Evolutionary conservation across 2,113 vertebrate species (phyloP), one percentile per base, ranked within the genome.

Genomic region (Pungitius pungitius): DNA sequence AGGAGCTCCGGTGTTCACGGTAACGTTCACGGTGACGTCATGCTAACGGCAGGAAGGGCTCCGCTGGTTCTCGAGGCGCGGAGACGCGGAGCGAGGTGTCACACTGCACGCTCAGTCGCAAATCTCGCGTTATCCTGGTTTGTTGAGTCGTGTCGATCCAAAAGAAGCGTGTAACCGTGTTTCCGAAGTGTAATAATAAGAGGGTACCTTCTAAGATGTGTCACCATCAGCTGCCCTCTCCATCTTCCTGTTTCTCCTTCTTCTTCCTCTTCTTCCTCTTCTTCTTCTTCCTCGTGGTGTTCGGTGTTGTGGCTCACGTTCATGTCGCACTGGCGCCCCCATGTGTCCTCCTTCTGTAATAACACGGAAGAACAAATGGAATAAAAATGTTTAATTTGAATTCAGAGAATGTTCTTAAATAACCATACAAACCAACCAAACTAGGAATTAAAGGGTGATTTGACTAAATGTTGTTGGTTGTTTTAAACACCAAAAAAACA

Each of bases 201-300:
- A 18, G 42, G 64, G 8, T 67, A 88, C 84, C 85, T 35, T 35
- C 33, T 85, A 3, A 6, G 69, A 45, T 27, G 3, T 68, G 60
- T 68, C 55, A 47, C 26, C 51, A 27, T 39, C 69, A 49, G 75
- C 55, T 64, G 37, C 17, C 27, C 10, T 9, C 54, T 49, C 65
- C 68, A 43, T 62, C 49, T 79, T 79, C 61, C 68, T 27, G 39
- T 6, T 81, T 69, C 27, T 35, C 52, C 20, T 37, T 60, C 67
- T 56, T 85, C 78, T n/a, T 61, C 58, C 37, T 54, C 59, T 35
- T 52, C 45, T 12, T 43, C 14, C 0, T 9, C 7, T 40, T 39
- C 35, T 43, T 57, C 63, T n/a, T n/a, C n/a, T n/a, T n/a, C n/a
- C 0, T 71, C 51, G 8, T 18, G 18, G 26, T 30, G 3, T 52